Percentiles rank a stretch among this genome's conserved stretches.
Evolutionary conservation across 2,888 invertebrate genomes (phyloP).

Genomic region (Biston stratarius): DNA sequence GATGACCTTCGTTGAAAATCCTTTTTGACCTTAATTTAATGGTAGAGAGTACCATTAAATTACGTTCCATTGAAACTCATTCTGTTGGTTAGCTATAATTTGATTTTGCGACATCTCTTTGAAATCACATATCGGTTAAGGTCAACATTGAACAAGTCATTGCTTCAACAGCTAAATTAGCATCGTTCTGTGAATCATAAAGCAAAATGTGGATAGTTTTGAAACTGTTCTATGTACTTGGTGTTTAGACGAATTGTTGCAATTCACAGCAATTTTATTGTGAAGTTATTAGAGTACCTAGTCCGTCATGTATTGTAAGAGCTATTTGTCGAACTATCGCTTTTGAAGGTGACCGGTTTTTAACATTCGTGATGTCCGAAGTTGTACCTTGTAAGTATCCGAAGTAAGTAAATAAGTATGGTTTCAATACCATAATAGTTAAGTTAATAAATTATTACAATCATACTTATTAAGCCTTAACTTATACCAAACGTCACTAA

Average conservation of each 20-base stretch:
- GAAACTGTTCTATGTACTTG: constrained; percentile 13
- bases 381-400: not conserved
- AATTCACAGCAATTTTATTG: constrained; percentile 10
- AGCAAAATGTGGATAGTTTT: constrained; percentile 21
- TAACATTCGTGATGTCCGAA: constrained; percentile 1
- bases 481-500: too few relatives aligned
- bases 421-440: too few relatives aligned
- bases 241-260: constrained; percentile 12
- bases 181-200: constrained; percentile 14
- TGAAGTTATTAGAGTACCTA: constrained; percentile 11
- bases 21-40: not conserved
- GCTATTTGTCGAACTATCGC: constrained; percentile 16
- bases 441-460: too few relatives aligned
- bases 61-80: not conserved
- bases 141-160: constrained; percentile 7
- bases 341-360: constrained; percentile 26
- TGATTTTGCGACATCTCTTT: constrained; percentile 17
- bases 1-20: not conserved
- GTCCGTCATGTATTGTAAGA: constrained; percentile 18
- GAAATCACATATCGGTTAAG: constrained; percentile 29
- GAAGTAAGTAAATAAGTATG: too few relatives aligned
- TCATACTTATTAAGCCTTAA: too few relatives aligned
- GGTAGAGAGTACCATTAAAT: not conserved
- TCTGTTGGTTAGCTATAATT: constrained; percentile 4
- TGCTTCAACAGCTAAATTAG: constrained; percentile 17